Evolutionary conservation across 2,888 invertebrate species (phyloP), one percentile per base, ranked within the genome.

Genomic region (Drosophila nr. perissopoda): DNA sequence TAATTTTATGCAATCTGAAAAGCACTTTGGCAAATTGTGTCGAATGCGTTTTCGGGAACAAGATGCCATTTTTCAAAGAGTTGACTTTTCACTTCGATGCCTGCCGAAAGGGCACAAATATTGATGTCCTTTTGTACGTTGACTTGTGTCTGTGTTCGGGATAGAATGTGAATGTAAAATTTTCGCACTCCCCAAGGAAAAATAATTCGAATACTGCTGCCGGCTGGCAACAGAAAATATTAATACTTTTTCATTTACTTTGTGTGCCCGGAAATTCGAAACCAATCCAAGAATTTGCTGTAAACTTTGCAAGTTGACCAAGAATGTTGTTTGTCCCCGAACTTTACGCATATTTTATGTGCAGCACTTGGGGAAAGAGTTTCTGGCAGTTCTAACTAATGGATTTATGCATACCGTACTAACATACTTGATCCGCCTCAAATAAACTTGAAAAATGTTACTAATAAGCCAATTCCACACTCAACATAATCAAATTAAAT

Each of bases 181-280:
- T 68, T 76, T 63, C 57, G 60, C 74, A 64, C 49, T 76, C 89
- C 88, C 88, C 29, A 38, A 64, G 88, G 88, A 52, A 54, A 89
- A 80, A 88, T 89, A 79, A 80, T 89, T 88, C 72, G 73, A 76
- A 71, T 77, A 58, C 74, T 57, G 70, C 68, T 65, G 38, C 58
- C 67, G 40, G 57, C 63, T 62, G 64, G 53, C 62, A 70, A 59
- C 72, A 66, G 70, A 63, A 88, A 79, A 72, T 89, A 89, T 83
- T 86, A 83, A 83, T 89, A 83, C 81, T 74, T 89, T 88, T 83
- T 89, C 83, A 86, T 89, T 83, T 83, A 89, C 79, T 83, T 83
- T 64, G 38, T 36, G 31, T 11, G 46, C 34, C 33, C 33, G 27
- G n/a, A 42, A 58, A 59, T 36, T 65, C 49, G 51, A 72, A 49